Evolutionary conservation across 2,888 invertebrate species (phyloP).

Genomic region (Malacosoma neustria): DNA sequence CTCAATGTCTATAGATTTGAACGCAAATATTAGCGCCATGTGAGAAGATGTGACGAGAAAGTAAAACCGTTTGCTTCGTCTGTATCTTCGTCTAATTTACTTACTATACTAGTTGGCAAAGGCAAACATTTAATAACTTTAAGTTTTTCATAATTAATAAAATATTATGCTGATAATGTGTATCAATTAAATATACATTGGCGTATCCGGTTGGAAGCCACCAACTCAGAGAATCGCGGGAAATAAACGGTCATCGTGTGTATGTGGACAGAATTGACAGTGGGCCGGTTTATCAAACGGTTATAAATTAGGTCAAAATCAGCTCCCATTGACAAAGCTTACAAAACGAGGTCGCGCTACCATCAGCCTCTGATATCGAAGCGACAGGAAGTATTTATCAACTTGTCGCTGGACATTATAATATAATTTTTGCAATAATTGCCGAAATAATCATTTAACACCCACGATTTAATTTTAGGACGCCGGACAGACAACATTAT

Average conservation of each 20-base stretch:
- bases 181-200: slow-evolving; percentile 8
- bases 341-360: slow-evolving; percentile 59
- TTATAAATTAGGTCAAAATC: slow-evolving; percentile 66
- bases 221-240: slow-evolving; percentile 20
- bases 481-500: too few species aligned
- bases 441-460: slow-evolving; percentile 65
- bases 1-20: too few species aligned
- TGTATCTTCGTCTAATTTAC: too few species aligned
- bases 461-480: slow-evolving; percentile 42
- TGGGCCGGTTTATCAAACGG: slow-evolving; percentile 27
- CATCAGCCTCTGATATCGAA: slow-evolving; percentile 53
- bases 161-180: background rate
- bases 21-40: too few species aligned
- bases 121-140: too few species aligned
- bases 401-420: slow-evolving; percentile 65
- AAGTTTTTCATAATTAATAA: background rate
- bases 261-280: slow-evolving; percentile 26
- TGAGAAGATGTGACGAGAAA: too few species aligned
- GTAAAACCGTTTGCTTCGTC: too few species aligned
- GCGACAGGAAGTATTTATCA: slow-evolving; percentile 64
- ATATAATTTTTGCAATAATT: slow-evolving; percentile 72
- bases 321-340: slow-evolving; percentile 64
- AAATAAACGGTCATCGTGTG: slow-evolving; percentile 14
- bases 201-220: slow-evolving; percentile 21
- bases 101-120: too few species aligned